Conservation (phyloP, 2,113 vertebrate species). For the Epinephelus moara region DNA sequence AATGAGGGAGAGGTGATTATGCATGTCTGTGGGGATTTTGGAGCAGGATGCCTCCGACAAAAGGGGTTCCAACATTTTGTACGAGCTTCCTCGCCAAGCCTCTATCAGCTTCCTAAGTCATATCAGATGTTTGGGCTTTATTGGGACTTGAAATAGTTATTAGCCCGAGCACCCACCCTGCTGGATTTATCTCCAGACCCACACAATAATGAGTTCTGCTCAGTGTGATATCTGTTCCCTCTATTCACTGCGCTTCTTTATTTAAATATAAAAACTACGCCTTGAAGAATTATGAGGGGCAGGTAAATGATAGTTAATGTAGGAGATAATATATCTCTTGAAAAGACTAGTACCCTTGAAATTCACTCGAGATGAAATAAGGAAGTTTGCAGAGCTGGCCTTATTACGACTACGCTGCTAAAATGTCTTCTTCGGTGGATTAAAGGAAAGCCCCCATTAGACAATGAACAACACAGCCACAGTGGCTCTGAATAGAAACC, state of each 20-base stretch:
- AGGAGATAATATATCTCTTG: constrained; percentile 32
- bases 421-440: constrained; percentile 41
- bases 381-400: constrained; percentile 25
- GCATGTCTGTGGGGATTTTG: constrained; percentile 61
- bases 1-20: constrained; percentile 73
- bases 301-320: constrained; percentile 34
- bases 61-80: constrained; percentile 60
- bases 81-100: constrained; percentile 48
- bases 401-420: constrained; percentile 34
- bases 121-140: constrained; percentile 77
- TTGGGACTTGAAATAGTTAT: constrained; percentile 74
- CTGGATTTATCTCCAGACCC: constrained; percentile 59
- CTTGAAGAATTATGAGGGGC: constrained; percentile 38
- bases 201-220: constrained; percentile 54
- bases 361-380: constrained; percentile 36
- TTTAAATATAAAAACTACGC: constrained; percentile 32
- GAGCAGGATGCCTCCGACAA: constrained; percentile 55
- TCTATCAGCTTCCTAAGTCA: constrained; percentile 71
- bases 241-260: constrained; percentile 39
- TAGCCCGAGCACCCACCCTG: constrained; percentile 62
- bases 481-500: constrained; percentile 22
- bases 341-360: constrained; percentile 38
- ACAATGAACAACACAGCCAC: constrained; percentile 19
- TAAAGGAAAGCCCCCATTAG: constrained; percentile 47
- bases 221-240: constrained; percentile 39